Conservation (phyloP, 2,797 vertebrate species). For the Fistularia tabacaria region DNA sequence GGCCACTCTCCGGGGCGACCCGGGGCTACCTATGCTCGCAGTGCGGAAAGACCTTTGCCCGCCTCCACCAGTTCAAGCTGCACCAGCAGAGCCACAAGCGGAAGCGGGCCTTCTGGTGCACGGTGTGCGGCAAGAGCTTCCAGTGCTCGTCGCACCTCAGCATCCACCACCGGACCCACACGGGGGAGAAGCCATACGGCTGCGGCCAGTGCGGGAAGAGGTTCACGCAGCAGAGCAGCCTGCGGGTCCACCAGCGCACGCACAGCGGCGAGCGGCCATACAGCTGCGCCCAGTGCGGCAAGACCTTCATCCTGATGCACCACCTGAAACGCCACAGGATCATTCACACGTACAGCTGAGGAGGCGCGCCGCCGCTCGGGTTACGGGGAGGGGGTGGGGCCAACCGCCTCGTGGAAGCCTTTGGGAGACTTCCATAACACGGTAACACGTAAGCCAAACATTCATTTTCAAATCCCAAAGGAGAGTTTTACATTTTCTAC, state of each 20-base stretch:
- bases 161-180: constrained; percentile 75
- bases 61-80: constrained; percentile 69
- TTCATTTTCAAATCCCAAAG: too few relatives aligned
- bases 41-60: constrained; percentile 68
- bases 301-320: constrained; percentile 74
- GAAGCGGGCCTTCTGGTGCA: constrained; percentile 68
- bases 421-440: too few relatives aligned
- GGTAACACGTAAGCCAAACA: too few relatives aligned
- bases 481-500: too few relatives aligned
- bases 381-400: neutral
- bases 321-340: constrained; percentile 69
- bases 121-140: constrained; percentile 73
- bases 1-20: constrained; percentile 1
- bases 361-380: rapidly evolving
- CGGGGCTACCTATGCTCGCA: constrained; percentile 58
- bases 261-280: constrained; percentile 75
- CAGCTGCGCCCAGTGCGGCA: constrained; percentile 72
- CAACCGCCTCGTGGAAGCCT: neutral
- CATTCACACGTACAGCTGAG: constrained; percentile 68
- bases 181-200: constrained; percentile 72
- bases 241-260: constrained; percentile 73
- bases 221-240: constrained; percentile 76
- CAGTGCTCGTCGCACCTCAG: constrained; percentile 73
- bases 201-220: constrained; percentile 72
- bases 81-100: constrained; percentile 73